Conservation (phyloP, 2,113 vertebrate species). For the Labrus mixtus region DNA sequence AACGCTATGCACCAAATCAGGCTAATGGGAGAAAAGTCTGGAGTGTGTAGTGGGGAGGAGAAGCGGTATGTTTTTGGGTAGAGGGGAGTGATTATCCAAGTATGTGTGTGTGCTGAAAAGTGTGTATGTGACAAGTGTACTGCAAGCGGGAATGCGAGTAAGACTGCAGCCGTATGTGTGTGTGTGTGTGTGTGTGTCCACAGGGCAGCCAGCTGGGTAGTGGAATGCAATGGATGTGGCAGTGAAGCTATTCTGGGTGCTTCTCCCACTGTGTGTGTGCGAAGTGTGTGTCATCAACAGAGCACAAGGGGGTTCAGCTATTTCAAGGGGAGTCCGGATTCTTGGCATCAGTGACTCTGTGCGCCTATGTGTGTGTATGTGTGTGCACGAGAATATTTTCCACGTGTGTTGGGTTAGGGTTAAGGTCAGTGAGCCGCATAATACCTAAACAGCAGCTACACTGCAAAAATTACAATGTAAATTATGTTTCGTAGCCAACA, state of each 20-base stretch:
- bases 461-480: slow-evolving; percentile 3
- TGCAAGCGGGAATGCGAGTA: slow-evolving; percentile 8
- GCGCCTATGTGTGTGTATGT: slow-evolving; percentile 4
- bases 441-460: slow-evolving; percentile 31
- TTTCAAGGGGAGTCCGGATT: slow-evolving; percentile 70
- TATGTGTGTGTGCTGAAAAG: slow-evolving; percentile 8
- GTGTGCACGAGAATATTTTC: slow-evolving; percentile 28
- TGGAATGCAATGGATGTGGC: slow-evolving; percentile 67
- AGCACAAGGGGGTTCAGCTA: slow-evolving; percentile 57
- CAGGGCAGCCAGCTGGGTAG: slow-evolving; percentile 50
- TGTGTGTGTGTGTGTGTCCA: slow-evolving; percentile 26
- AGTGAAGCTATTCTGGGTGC: slow-evolving; percentile 66
- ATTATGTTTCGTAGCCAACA: no score
- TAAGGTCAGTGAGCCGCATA: slow-evolving; percentile 37
- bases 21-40: slow-evolving; percentile 40
- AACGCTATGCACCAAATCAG: slow-evolving; percentile 45
- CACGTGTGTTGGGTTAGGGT: slow-evolving; percentile 37
- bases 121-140: slow-evolving; percentile 18
- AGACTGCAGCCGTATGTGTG: slow-evolving; percentile 24
- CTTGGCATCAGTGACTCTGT: slow-evolving; percentile 35
- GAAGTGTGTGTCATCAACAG: slow-evolving; percentile 47
- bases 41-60: slow-evolving; percentile 4
- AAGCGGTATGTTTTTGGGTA: slow-evolving; percentile 27
- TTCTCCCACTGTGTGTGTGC: slow-evolving; percentile 8
- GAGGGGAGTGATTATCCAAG: slow-evolving; percentile 10